A percentile compares a stretch with the other conserved stretches of the same genome.
phyloP scores from a whole-genome alignment of 53 echinoderm and acorn worm species.

The Luidia sarsii region DNA sequence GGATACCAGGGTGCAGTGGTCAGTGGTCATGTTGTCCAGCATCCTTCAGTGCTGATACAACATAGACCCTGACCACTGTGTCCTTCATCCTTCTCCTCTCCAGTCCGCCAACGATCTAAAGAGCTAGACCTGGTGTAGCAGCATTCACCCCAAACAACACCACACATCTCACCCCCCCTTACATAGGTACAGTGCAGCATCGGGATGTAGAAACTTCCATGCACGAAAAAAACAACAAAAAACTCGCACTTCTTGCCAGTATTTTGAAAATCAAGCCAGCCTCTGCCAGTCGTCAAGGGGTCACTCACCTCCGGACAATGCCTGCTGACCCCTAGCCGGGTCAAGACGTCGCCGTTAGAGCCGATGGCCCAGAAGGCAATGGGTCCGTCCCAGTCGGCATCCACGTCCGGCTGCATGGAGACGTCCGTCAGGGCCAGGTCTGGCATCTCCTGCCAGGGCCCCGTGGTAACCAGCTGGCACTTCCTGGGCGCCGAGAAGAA shows the following conservation, averaged over 20 bases:
- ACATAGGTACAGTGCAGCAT: too few relatives aligned
- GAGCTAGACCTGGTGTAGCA: too few relatives aligned
- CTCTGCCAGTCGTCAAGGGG: neutral
- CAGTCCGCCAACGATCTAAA: too few relatives aligned
- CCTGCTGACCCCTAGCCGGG: slow-evolving; percentile 84
- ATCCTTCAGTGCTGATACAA: too few relatives aligned
- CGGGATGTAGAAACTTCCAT: too few relatives aligned
- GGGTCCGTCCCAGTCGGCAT: slow-evolving; percentile 72
- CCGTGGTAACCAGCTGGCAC: slow-evolving; percentile 86
- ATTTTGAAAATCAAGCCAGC: neutral
- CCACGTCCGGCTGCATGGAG: slow-evolving; percentile 84
- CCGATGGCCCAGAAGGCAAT: slow-evolving; percentile 97
- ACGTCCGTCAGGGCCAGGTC: slow-evolving; percentile 73
- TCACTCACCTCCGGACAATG: slow-evolving; percentile 77
- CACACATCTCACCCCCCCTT: too few relatives aligned
- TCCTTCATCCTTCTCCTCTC: too few relatives aligned
- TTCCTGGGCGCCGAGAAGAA: slow-evolving; percentile 37
- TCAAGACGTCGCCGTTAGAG: slow-evolving; percentile 92
- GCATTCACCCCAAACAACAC: too few relatives aligned
- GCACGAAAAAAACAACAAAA: neutral
- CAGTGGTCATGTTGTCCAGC: too few relatives aligned
- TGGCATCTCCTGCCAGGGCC: slow-evolving; percentile 82
- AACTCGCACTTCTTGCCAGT: neutral
- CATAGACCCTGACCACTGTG: too few relatives aligned
- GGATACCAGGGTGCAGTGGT: too few relatives aligned